Conservation (phyloP, 2,888 invertebrate genomes). For the Tryphoninae sp. region DNA sequence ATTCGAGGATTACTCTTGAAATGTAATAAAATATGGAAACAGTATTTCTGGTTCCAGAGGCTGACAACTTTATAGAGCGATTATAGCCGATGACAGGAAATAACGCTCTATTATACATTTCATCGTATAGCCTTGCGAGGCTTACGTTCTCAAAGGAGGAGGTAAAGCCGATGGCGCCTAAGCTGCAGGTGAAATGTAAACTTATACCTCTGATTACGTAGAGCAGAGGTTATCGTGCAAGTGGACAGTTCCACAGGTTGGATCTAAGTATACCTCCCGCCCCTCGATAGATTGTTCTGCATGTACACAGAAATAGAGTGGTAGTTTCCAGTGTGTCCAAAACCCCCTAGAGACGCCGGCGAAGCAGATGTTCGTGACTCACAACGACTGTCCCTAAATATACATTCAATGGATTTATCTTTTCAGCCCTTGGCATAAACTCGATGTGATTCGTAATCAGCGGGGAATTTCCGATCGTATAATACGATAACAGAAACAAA, state of each 20-base stretch:
- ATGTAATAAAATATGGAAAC: no score
- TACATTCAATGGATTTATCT: neutral
- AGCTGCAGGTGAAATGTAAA: constrained; percentile 13
- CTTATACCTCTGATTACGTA: constrained; percentile 28
- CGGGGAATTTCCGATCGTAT: neutral
- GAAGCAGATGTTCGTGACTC: constrained; percentile 61
- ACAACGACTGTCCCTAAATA: constrained; percentile 39
- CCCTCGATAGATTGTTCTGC: neutral
- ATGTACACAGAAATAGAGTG: neutral
- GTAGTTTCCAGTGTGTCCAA: constrained; percentile 37
- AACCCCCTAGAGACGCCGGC: constrained; percentile 7
- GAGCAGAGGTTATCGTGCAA: constrained; percentile 28
- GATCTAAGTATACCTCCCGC: constrained; percentile 30
- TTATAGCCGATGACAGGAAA: no score
- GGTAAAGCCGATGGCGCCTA: constrained; percentile 35
- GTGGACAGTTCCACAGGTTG: constrained; percentile 34
- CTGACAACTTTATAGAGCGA: no score
- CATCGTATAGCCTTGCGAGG: no score
- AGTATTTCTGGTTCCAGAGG: no score
- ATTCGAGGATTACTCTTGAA: no score
- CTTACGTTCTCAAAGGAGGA: neutral
- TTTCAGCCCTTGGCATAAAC: constrained; percentile 4
- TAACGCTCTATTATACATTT: no score
- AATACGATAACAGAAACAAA: neutral
- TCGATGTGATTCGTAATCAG: no score